phyloP scores from a whole-genome alignment of 2,888 invertebrate genomes.

The Polylopha cassiicola region DNA sequence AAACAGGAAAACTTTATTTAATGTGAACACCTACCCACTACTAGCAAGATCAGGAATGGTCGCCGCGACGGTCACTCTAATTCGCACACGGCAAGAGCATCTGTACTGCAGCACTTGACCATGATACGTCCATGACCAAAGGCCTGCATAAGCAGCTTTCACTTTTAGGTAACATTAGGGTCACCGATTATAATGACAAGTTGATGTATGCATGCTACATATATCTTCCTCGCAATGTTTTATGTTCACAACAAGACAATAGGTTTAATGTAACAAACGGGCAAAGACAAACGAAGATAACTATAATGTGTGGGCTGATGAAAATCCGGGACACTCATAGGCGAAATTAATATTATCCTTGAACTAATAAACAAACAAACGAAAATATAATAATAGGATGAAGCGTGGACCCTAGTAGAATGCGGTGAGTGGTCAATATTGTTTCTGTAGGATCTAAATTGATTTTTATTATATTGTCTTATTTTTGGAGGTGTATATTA shows the following conservation, averaged over 20 bases:
- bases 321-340: slow-evolving; percentile 31
- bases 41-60: slow-evolving; percentile 10
- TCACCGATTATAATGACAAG: slow-evolving; percentile 25
- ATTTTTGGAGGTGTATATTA: too few relatives aligned
- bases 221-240: too few relatives aligned
- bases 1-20: slow-evolving; percentile 2
- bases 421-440: slow-evolving; percentile 19
- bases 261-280: too few relatives aligned
- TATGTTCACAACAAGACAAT: too few relatives aligned
- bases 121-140: slow-evolving; percentile 16
- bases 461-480: too few relatives aligned
- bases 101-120: slow-evolving; percentile 24
- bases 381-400: slow-evolving; percentile 22
- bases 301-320: slow-evolving; percentile 36
- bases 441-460: too few relatives aligned
- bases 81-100: slow-evolving; percentile 13
- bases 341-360: slow-evolving; percentile 5
- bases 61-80: slow-evolving; percentile 16
- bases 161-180: slow-evolving; percentile 37
- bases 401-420: slow-evolving; percentile 19
- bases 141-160: slow-evolving; percentile 26
- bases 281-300: slow-evolving; percentile 12
- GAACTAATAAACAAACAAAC: slow-evolving; percentile 3
- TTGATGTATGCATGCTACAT: slow-evolving; percentile 20
- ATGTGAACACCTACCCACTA: slow-evolving; percentile 10